Conservation (phyloP, 1,140 invertebrate genomes). For the Meloidogyne exigua region DNA sequence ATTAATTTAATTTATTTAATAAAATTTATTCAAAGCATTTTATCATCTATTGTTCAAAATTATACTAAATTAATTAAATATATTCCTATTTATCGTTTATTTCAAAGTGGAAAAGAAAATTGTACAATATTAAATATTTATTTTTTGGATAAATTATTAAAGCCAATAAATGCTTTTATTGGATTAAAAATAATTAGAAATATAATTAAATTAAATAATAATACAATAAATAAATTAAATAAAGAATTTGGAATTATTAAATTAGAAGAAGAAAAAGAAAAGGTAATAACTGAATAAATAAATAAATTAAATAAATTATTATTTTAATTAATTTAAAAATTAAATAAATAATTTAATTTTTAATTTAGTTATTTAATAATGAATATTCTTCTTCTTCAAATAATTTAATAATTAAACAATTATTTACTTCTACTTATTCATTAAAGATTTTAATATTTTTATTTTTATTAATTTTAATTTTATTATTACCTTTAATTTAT, state of each 20-base stretch:
- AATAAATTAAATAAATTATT: background rate
- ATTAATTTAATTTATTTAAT: background rate
- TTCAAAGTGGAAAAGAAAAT: slow-evolving; percentile 1
- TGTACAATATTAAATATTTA: slow-evolving; percentile 10
- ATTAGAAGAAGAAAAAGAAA: background rate
- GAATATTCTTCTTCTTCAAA: background rate
- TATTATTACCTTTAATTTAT: slow-evolving; percentile 5
- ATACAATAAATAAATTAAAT: background rate
- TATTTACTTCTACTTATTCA: background rate
- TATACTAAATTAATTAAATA: background rate
- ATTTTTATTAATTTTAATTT: background rate
- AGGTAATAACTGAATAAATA: too few relatives aligned
- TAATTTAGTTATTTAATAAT: background rate
- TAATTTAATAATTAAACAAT: background rate
- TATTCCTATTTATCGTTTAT: background rate
- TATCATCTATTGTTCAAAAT: background rate
- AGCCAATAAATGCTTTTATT: background rate
- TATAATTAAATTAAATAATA: slow-evolving; percentile 3
- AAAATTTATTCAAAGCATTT: background rate
- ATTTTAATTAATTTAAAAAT: background rate
- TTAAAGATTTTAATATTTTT: background rate
- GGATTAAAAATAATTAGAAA: background rate
- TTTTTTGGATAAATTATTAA: slow-evolving; percentile 4
- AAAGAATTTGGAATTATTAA: slow-evolving; percentile 3
- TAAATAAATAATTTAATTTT: background rate